Conservation (phyloP, 2,888 invertebrate species). For the Oscheius sp. region DNA sequence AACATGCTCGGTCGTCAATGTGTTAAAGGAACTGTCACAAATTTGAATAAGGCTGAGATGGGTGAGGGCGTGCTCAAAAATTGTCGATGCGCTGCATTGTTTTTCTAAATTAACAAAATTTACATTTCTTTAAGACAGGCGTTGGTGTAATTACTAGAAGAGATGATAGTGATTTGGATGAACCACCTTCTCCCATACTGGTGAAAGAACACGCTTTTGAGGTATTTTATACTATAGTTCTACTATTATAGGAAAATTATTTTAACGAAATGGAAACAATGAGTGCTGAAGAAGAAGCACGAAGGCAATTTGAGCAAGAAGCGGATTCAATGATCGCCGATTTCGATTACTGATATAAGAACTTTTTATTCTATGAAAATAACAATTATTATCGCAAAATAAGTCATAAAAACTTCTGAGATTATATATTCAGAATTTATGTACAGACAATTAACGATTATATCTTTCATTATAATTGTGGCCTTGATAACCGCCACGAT, state of each 20-base stretch:
- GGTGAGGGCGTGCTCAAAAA: no score
- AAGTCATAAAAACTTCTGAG: neutral
- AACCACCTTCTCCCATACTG: neutral
- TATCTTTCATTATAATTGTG: slow-evolving; percentile 6
- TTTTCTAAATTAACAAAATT: no score
- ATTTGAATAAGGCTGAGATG: no score
- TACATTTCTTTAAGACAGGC: neutral
- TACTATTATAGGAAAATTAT: no score
- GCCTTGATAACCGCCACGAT: slow-evolving; percentile 27
- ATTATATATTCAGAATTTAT: no score
- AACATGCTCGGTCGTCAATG: no score
- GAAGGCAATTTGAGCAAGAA: slow-evolving; percentile 20
- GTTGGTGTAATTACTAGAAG: slow-evolving; percentile 22
- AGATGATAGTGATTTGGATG: slow-evolving; percentile 11
- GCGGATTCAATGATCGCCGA: slow-evolving; percentile 42
- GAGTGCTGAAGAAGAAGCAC: slow-evolving; percentile 33
- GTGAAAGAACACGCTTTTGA: neutral
- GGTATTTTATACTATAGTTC: no score
- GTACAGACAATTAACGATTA: neutral
- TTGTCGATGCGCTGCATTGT: no score
- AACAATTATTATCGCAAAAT: no score
- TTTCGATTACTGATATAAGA: slow-evolving; percentile 37
- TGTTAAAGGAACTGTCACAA: no score
- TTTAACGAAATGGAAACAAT: neutral
- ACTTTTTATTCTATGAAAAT: no score